Evolutionary conservation across 1,140 invertebrate species (phyloP), one percentile per base, ranked within the genome.

Genomic region (Psilanteris sp.): DNA sequence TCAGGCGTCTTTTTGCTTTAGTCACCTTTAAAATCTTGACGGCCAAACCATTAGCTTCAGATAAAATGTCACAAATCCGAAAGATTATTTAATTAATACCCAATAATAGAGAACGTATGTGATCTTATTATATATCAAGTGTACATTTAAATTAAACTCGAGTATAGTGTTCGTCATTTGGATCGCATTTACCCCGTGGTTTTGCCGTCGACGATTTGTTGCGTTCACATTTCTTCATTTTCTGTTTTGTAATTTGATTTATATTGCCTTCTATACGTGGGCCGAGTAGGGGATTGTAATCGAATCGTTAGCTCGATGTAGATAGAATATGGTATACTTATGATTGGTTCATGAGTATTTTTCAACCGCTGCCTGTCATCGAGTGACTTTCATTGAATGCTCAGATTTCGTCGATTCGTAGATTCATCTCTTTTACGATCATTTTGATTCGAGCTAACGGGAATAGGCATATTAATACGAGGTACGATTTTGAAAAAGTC

Each of bases 401-500:
- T 20, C 18, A 2, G 18, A 20, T n/a, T n/a, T n/a, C n/a, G n/a
- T n/a, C n/a, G n/a, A n/a, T n/a, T n/a, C n/a, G n/a, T n/a, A 10
- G 9, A 5, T 32, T 32, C 13, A 32, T 32, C 14, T 32, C 13
- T 14, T 32, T 32, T 32, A 3, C 18, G 13, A 14, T 11, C 16
- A 36, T 52, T 50, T 50, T 6, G 13, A 7, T 44, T 43, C 16
- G 43, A 24, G 39, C 59, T 48, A 52, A 50, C 29, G 43, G 27
- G 18, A 29, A 10, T 14, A 39, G 48, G 57, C 18, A 27, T 55
- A 59, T n/a, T n/a, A 20, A 59, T 64, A 59, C 52, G 22, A 59
- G 54, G 48, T 68, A 68, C 72, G 64, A 64, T 76, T 66, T 48
- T 31, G 26, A 48, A 48, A 64, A 29, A 71, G 9, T 70, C 57